phyloP scores from a whole-genome alignment of 2,113 vertebrate genomes.

The Brachirus orientalis region DNA sequence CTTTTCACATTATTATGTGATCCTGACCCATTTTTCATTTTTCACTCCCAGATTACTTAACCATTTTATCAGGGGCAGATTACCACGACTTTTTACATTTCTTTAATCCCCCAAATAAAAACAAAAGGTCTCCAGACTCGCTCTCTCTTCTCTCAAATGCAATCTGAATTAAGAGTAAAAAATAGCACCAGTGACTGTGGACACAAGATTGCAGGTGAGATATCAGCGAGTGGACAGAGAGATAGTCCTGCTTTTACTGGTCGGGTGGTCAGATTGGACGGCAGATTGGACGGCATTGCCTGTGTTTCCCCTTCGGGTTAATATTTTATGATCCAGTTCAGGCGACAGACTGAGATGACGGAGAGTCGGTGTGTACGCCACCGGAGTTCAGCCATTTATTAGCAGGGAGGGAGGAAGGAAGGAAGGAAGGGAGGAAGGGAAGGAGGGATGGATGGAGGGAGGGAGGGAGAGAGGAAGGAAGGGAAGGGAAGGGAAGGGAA shows the following conservation, averaged over 20 bases:
- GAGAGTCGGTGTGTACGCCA: conserved; percentile 39
- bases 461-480: too few species aligned
- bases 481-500: too few species aligned
- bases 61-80: conserved; percentile 71
- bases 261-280: conserved; percentile 26
- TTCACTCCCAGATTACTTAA: conserved; percentile 57
- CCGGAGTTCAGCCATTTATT: conserved; percentile 66
- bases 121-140: conserved; percentile 29
- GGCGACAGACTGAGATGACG: conserved; percentile 66
- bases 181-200: conserved; percentile 67
- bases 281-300: conserved; percentile 47
- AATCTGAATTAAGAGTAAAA: too few species aligned
- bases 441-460: too few species aligned
- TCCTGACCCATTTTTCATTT: too few species aligned
- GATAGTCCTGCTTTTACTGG: conserved; percentile 58
- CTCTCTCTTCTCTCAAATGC: conserved; percentile 63
- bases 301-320: conserved; percentile 60
- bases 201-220: conserved; percentile 75
- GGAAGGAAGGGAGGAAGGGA: too few species aligned
- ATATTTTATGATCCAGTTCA: conserved; percentile 72
- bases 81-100: conserved; percentile 14
- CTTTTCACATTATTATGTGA: too few species aligned
- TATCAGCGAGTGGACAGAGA: conserved; percentile 63
- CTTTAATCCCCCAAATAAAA: too few species aligned
- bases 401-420: too few species aligned